phyloP scores from a whole-genome alignment of 2,797 vertebrate species.

The Kryptopterus vitreolus region DNA sequence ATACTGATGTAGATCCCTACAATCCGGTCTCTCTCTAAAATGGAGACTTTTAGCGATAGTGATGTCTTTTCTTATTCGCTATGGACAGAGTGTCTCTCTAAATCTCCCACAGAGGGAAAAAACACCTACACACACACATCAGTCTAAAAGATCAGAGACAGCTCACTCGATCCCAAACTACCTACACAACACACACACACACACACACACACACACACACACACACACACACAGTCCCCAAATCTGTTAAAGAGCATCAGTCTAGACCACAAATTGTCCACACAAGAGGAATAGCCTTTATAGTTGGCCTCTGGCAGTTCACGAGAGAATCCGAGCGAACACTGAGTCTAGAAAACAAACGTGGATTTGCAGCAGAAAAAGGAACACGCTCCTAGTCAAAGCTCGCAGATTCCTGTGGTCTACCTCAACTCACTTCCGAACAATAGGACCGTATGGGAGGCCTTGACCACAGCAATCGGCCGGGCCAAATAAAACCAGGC shows the following conservation, averaged over 20 bases:
- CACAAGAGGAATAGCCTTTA: slow-evolving; percentile 16
- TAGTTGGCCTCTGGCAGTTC: slow-evolving; percentile 53
- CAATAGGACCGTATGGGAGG: slow-evolving; percentile 31
- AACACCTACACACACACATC: slow-evolving; percentile 30
- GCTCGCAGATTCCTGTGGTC: slow-evolving; percentile 53
- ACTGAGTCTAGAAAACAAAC: slow-evolving; percentile 61
- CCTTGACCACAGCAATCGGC: slow-evolving; percentile 34
- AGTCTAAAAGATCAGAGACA: slow-evolving; percentile 27
- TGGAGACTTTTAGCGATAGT: not conserved
- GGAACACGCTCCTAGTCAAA: slow-evolving; percentile 44
- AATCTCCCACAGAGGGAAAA: slow-evolving; percentile 31
- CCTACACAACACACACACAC: slow-evolving; percentile 8
- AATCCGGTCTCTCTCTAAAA: not conserved
- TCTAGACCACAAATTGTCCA: slow-evolving; percentile 28
- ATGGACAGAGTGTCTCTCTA: not conserved
- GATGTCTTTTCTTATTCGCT: not conserved
- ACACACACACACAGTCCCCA: slow-evolving; percentile 20
- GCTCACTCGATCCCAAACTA: slow-evolving; percentile 21
- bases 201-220: slow-evolving; percentile 15
- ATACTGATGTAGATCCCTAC: not conserved
- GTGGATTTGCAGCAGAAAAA: slow-evolving; percentile 43
- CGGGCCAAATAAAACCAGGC: slow-evolving; percentile 26
- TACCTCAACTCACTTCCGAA: slow-evolving; percentile 51
- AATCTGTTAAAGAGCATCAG: slow-evolving; percentile 1
- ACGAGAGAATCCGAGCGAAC: slow-evolving; percentile 56